These are phyloP conservation scores for Tromatobia lineatoria DNA, from an alignment of 2,888 invertebrate genomes.

Conservation along the genomic window DNA sequence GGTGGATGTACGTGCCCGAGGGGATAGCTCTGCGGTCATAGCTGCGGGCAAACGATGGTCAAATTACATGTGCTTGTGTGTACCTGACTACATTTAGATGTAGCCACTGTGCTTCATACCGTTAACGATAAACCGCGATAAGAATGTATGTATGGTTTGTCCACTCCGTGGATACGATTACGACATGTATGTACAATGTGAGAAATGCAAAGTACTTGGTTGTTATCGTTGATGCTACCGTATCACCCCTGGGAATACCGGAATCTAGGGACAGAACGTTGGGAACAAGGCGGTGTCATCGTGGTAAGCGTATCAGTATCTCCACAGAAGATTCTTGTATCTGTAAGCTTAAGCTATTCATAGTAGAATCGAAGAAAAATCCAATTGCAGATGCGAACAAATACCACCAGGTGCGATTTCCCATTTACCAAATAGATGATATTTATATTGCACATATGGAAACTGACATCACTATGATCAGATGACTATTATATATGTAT, in stretches of 20 bases:
- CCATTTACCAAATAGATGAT: background rate
- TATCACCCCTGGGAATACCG: conserved; percentile 29
- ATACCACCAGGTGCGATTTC: background rate
- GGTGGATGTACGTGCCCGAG: conserved; percentile 63
- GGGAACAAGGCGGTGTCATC: conserved; percentile 7
- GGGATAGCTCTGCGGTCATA: conserved; percentile 33
- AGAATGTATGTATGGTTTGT: conserved; percentile 73
- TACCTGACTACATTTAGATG: conserved; percentile 67
- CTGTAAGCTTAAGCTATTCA: background rate
- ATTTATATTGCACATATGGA: background rate
- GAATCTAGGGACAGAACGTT: conserved; percentile 29
- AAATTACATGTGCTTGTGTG: conserved; percentile 40
- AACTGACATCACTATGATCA: no score
- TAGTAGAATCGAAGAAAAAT: background rate
- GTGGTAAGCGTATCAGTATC: background rate
- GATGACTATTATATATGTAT: background rate
- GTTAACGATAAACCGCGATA: conserved; percentile 75
- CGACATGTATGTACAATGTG: conserved; percentile 70
- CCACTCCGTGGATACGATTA: conserved; percentile 74
- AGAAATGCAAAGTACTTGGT: conserved; percentile 52
- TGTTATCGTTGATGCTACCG: conserved; percentile 35
- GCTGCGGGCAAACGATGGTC: conserved; percentile 36
- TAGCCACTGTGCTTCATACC: conserved; percentile 75
- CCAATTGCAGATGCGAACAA: background rate
- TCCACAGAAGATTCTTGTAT: background rate